A percentile compares a stretch with the other conserved stretches of the same genome.
phyloP scores from a whole-genome alignment of 2,113 vertebrate species.

The Lota lota region DNA sequence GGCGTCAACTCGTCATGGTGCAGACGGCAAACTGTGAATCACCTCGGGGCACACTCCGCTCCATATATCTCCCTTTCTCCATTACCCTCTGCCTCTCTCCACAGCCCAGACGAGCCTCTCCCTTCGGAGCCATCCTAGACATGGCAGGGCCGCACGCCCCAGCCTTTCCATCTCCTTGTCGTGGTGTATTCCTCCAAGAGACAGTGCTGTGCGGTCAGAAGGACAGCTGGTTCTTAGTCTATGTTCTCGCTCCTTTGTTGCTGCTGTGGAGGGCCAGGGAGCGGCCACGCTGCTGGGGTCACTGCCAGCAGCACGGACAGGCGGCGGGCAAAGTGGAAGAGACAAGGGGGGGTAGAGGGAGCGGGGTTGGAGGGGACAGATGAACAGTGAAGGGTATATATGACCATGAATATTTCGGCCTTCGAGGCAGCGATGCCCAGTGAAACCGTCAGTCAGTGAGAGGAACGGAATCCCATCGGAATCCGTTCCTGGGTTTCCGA shows the following conservation, averaged over 20 bases:
- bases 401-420: too few relatives aligned
- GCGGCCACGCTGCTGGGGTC: neutral
- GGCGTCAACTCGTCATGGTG: too few relatives aligned
- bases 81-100: neutral
- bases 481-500: too few relatives aligned
- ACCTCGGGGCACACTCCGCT: neutral
- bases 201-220: constrained; percentile 32
- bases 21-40: constrained; percentile 4
- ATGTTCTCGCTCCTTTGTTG: too few relatives aligned
- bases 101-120: neutral
- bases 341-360: neutral
- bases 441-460: too few relatives aligned
- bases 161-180: constrained; percentile 29
- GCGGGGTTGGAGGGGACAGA: too few relatives aligned
- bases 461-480: too few relatives aligned
- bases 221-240: constrained; percentile 27
- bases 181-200: constrained; percentile 33
- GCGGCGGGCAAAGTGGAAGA: neutral
- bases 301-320: neutral
- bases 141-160: neutral
- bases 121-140: constrained; percentile 7
- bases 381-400: too few relatives aligned
- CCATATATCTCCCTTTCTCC: neutral
- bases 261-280: neutral
- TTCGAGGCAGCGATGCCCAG: too few relatives aligned